These are phyloP conservation scores for Bimastos eiseni DNA, from an alignment of 2,888 invertebrate genomes.

Conservation along the genomic window DNA sequence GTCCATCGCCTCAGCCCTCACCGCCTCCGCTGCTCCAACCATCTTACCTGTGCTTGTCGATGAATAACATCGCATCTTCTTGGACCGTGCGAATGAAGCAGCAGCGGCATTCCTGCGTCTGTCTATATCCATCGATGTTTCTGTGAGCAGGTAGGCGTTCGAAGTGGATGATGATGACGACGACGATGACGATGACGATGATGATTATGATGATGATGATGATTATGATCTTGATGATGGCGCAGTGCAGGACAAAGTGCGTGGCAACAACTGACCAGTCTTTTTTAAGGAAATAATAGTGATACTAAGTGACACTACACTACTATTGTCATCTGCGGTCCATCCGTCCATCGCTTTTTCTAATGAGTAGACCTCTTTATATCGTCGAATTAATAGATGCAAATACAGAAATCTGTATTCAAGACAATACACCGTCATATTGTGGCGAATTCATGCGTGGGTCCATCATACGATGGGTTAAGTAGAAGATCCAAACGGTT, in stretches of 20 bases:
- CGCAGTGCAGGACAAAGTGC: background rate
- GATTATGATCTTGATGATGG: background rate
- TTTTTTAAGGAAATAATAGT: background rate
- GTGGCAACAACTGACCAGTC: background rate
- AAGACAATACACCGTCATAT: background rate
- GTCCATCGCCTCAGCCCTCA: background rate
- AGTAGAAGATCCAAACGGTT: no score
- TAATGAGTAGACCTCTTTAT: no score
- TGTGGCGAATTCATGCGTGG: no score
- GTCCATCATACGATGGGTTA: no score
- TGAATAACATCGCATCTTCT: background rate
- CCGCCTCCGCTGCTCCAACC: background rate
- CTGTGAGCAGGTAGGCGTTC: no score
- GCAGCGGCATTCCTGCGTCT: background rate
- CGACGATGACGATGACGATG: no score
- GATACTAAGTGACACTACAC: no score
- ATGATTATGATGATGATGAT: no score
- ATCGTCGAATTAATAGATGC: no score
- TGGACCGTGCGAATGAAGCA: background rate
- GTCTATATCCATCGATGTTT: background rate
- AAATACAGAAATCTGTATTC: background rate
- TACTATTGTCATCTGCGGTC: background rate
- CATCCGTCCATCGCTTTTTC: background rate
- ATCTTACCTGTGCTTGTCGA: background rate
- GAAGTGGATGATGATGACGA: no score